Evolutionary conservation across 2,888 invertebrate genomes (phyloP), one percentile per base, ranked within the genome.

Genomic region (Scotopteryx bipunctaria): DNA sequence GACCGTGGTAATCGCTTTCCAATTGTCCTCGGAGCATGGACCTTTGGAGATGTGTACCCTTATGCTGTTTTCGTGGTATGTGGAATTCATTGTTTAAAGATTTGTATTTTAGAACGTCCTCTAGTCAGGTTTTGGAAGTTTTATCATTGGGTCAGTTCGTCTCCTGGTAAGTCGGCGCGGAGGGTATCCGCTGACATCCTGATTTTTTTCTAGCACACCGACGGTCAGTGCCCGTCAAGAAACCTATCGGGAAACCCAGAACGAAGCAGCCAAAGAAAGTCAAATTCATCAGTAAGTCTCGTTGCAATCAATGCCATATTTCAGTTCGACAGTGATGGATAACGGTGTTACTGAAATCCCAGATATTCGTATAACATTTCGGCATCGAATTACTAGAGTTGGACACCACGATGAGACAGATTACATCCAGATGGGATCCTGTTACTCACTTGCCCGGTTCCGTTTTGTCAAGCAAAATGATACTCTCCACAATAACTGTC

Each of bases 221-320:
- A 70, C 81, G 90, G 66, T 81, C 94, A 81, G 93, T 92, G 78
- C 95, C 93, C 55, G 93, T 94, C 80, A 96, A 96, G 92, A 96
- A 96, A 91, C 93, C 94, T 61, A 93, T 94, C 89, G 93, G 93
- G 68, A 93, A 93, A 76, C 96, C 96, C 82, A 94, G 95, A 79
- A 95, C 95, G 71, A 95, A 95, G 91, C 96, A 96, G 85, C 96
- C 96, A 61, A 96, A 96, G 92, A 95, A 96, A 92, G 96, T 96
- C 60, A 96, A 96, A 92, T 96, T 96, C 81, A 96, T 96, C 91
- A 95, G 96, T 96, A 93, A 96, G 96, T 96, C 91, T 61, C 16
- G 27, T 42, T n/a, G 8, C 21, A 8, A 40, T 15, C 17, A 25
- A 21, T 6, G 32, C 27, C 27, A 15, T 47, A 46, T 11, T 29